A percentile compares a stretch with the other conserved stretches of the same genome.
phyloP scores from a whole-genome alignment of 1,140 invertebrate species.

The Formica exsecta region DNA sequence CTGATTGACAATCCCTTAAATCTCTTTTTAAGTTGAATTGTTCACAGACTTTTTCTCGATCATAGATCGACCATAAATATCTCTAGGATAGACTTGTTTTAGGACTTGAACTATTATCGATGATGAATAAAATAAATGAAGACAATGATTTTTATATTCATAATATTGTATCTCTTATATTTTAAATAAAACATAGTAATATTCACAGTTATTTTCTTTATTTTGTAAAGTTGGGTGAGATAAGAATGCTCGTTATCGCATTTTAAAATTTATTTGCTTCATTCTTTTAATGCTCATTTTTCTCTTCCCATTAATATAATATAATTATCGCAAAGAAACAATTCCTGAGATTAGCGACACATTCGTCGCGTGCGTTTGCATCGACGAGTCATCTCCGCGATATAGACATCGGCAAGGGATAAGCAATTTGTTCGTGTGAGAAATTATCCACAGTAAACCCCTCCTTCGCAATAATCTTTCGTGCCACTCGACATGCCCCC shows the following conservation, averaged over 20 bases:
- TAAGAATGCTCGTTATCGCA: no score
- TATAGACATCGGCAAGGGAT: conserved; percentile 23
- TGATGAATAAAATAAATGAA: background rate
- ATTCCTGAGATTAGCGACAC: conserved; percentile 27
- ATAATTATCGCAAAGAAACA: background rate
- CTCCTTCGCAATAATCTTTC: background rate
- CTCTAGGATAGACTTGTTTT: background rate
- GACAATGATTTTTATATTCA: background rate
- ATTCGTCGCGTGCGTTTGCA: conserved; percentile 19
- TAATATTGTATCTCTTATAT: background rate
- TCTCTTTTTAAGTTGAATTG: background rate
- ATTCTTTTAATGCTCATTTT: no score
- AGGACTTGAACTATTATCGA: background rate
- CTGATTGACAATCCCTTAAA: background rate
- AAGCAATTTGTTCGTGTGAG: conserved; percentile 41
- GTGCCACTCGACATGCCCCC: conserved; percentile 1
- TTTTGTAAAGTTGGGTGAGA: no score
- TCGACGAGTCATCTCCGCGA: conserved; percentile 13
- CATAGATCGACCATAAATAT: background rate
- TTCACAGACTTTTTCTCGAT: background rate
- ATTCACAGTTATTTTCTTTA: no score
- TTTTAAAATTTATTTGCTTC: no score
- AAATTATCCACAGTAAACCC: conserved; percentile 12
- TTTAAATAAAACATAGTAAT: background rate
- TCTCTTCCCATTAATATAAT: background rate